Evolutionary conservation across 2,797 vertebrate genomes (phyloP).

Genomic region (Falco concolor): DNA sequence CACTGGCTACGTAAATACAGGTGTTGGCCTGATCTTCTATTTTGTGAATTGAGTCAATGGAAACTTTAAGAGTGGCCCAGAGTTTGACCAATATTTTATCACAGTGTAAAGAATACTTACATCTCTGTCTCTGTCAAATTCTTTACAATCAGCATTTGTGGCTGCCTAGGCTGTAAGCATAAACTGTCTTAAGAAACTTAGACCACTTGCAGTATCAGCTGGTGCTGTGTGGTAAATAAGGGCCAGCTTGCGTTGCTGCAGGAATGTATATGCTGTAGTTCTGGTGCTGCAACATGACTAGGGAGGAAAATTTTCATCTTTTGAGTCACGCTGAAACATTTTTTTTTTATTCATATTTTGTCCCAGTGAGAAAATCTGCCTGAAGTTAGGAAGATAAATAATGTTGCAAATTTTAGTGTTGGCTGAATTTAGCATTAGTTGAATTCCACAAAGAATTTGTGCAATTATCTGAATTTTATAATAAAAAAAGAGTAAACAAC

Average conservation of each 20-base stretch:
- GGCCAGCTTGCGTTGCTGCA: neutral
- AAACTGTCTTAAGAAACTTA: neutral
- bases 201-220: neutral
- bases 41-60: neutral
- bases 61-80: neutral
- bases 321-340: neutral
- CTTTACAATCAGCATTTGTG: neutral
- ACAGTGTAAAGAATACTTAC: neutral
- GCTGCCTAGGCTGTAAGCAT: neutral
- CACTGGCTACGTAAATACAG: neutral
- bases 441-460: neutral
- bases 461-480: neutral
- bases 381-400: neutral
- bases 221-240: neutral
- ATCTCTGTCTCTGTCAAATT: neutral
- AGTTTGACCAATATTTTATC: neutral
- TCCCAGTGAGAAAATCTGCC: neutral
- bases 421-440: neutral
- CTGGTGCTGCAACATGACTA: neutral
- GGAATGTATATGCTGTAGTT: fast-evolving
- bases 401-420: neutral
- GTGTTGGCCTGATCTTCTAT: neutral
- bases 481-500: neutral
- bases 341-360: neutral
- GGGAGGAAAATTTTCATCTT: neutral